Percentiles rank a stretch among this genome's conserved stretches.
Evolutionary conservation across 1,140 invertebrate species (phyloP).

Genomic region (Euura saliciscinereae): DNA sequence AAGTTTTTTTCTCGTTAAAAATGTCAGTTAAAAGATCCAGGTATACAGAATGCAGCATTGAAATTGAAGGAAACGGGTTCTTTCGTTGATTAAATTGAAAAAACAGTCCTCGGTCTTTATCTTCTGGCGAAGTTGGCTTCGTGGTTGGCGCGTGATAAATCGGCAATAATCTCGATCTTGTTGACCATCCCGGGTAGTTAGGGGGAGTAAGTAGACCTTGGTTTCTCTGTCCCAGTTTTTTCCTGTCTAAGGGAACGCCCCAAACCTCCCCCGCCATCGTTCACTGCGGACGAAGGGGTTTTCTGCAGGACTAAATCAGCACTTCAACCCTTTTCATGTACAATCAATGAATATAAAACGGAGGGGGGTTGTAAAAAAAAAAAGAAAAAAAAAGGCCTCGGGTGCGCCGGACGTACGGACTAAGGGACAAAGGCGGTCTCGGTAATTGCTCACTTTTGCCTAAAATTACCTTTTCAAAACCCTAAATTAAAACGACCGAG

Average conservation of each 20-base stretch:
- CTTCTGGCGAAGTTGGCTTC: too few species aligned
- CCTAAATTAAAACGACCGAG: not conserved
- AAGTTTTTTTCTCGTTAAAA: too few species aligned
- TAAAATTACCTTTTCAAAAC: not conserved
- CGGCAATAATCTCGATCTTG: too few species aligned
- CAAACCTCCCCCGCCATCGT: not conserved
- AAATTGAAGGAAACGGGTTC: too few species aligned
- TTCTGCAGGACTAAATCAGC: not conserved
- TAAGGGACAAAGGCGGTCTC: not conserved
- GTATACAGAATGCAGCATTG: too few species aligned
- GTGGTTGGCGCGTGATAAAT: too few species aligned
- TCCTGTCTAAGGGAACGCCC: not conserved
- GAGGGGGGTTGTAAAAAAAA: not conserved
- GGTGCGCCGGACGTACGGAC: not conserved
- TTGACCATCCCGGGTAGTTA: too few species aligned
- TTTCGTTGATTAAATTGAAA: too few species aligned
- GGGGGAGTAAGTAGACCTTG: too few species aligned
- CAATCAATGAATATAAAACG: constrained; percentile 10
- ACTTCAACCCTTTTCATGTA: not conserved
- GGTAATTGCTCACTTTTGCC: constrained; percentile 8
- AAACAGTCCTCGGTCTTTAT: too few species aligned
- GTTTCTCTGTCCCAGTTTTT: too few species aligned
- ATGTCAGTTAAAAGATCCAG: too few species aligned
- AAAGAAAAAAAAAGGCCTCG: not conserved
- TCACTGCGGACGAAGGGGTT: not conserved